Percentiles rank a stretch among this genome's conserved stretches.
phyloP scores from a whole-genome alignment of 2,113 vertebrate genomes.

The Hippocampus barbouri region DNA sequence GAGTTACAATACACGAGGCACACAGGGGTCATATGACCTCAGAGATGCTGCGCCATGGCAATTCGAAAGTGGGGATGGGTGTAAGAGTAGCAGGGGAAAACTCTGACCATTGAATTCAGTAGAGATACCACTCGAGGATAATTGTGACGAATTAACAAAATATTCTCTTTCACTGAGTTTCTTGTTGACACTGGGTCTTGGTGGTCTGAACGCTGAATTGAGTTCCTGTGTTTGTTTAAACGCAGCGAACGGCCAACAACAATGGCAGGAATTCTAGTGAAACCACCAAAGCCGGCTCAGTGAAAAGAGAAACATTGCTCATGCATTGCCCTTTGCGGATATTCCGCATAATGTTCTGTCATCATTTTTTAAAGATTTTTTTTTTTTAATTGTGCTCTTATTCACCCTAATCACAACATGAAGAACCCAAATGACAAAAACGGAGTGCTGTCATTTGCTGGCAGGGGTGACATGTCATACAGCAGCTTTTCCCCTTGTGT shows the following conservation, averaged over 20 bases:
- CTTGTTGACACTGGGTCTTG: neutral
- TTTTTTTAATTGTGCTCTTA: too few relatives aligned
- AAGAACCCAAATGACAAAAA: neutral
- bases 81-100: conserved; percentile 4
- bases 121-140: neutral
- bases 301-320: neutral
- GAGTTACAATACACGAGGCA: conserved; percentile 34
- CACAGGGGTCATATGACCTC: conserved; percentile 19
- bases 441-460: neutral
- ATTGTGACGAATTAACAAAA: neutral
- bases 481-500: too few relatives aligned
- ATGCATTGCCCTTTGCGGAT: neutral
- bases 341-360: too few relatives aligned
- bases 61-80: conserved; percentile 3
- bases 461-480: too few relatives aligned
- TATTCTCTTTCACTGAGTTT: neutral
- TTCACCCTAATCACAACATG: neutral
- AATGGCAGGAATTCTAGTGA: conserved; percentile 63
- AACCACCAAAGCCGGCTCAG: conserved; percentile 10
- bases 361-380: too few relatives aligned
- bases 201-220: neutral
- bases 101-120: conserved; percentile 1
- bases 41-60: conserved; percentile 13
- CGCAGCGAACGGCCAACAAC: conserved; percentile 40
- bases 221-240: conserved; percentile 67